These are phyloP conservation scores for Ectemnius continuus DNA, from an alignment of 2,888 invertebrate genomes.

Conservation along the genomic window DNA sequence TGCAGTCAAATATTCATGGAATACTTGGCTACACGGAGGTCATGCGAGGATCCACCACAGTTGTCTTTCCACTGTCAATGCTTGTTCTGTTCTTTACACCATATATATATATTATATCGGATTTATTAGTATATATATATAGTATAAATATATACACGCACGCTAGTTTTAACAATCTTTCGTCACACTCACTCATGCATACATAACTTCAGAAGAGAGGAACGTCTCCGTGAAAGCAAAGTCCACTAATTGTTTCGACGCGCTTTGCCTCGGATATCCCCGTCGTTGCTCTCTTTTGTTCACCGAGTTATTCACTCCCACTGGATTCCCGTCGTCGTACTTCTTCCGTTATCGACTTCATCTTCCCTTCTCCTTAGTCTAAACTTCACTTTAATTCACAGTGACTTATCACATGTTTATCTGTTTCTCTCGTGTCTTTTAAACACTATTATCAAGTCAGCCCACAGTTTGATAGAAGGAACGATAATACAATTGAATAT, in stretches of 20 bases:
- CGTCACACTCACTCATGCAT: conserved; percentile 68
- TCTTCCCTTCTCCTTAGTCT: conserved; percentile 60
- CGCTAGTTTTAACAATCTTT: conserved; percentile 73
- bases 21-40: conserved; percentile 74
- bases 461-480: conserved; percentile 71
- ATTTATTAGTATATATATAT: conserved; percentile 72
- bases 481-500: conserved; percentile 78
- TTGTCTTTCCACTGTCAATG: conserved; percentile 67
- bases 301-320: conserved; percentile 57
- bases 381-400: conserved; percentile 73
- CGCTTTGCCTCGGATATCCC: conserved; percentile 40
- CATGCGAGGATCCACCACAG: conserved; percentile 75
- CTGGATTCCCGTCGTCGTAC: conserved; percentile 40
- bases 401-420: conserved; percentile 77
- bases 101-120: conserved; percentile 71
- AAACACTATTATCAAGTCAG: conserved; percentile 72
- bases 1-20: conserved; percentile 77
- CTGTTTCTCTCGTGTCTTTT: conserved; percentile 60
- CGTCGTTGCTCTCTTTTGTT: conserved; percentile 46
- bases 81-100: conserved; percentile 68
- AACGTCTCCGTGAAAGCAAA: conserved; percentile 72
- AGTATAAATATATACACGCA: conserved; percentile 77
- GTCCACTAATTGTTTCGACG: conserved; percentile 60
- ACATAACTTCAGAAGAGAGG: conserved; percentile 68
- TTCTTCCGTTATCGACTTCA: conserved; percentile 44